Evolutionary conservation across 1,140 invertebrate genomes (phyloP), one percentile per base, ranked within the genome.

Genomic region (Bombyx mandarina): DNA sequence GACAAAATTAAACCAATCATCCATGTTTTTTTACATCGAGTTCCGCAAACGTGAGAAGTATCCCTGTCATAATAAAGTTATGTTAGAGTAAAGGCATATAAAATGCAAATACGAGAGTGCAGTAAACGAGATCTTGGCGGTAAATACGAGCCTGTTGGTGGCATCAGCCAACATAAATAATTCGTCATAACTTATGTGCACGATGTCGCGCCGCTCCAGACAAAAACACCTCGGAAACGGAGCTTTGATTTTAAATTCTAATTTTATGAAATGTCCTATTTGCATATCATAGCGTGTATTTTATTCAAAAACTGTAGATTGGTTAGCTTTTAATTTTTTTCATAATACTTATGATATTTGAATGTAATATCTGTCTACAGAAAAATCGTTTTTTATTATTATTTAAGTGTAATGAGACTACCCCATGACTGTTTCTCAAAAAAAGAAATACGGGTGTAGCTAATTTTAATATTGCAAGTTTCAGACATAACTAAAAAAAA

Each of bases 161-260:
- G 75, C 79, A 73, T 69, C 67, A 61, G 54, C 70, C 57, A 50
- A 72, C 77, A 77, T 80, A 80, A 82, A 85, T 82, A 85, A 55
- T 75, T 80, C 71, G 71, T 62, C 61, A 68, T 75, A 77, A 80
- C 74, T 79, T 77, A 82, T 78, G 69, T 71, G 74, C 72, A 66
- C 65, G 44, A 56, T 74, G 71, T 68, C 70, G 71, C 71, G 70
- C 62, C 60, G 66, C 66, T 62, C 65, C 65, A 71, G 67, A 80
- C 78, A 85, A 85, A 85, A 85, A 83, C 82, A 82, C 75, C 72
- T 73, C 78, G 62, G 71, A 67, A 80, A 71, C 69, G 68, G 79
- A 75, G 75, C 69, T 79, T 77, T 83, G 77, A 85, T 83, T 85
- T 83, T 78, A 85, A 85, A 85, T 82, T 85, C 77, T 78, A 85